A percentile compares a stretch with the other conserved stretches of the same genome.
Evolutionary conservation across 2,113 vertebrate species (phyloP).

Genomic region (Misgurnus mizolepis): DNA sequence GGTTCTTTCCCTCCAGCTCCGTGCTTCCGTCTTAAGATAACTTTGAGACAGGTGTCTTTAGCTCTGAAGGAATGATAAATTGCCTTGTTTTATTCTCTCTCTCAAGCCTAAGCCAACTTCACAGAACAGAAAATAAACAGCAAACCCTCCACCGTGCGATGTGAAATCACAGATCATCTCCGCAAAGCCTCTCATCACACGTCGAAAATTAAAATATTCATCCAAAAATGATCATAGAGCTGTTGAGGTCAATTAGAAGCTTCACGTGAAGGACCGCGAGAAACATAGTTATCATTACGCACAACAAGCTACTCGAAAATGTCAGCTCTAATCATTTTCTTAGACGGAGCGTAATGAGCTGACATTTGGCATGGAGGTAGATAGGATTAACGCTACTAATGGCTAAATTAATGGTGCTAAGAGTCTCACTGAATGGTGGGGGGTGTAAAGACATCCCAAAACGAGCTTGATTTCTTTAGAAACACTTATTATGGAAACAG

Average conservation of each 20-base stretch:
- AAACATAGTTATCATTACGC: conserved; percentile 39
- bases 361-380: conserved; percentile 59
- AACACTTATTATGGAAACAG: conserved; percentile 64
- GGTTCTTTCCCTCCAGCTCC: conserved; percentile 31
- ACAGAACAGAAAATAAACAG: conserved; percentile 43
- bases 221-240: conserved; percentile 2
- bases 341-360: conserved; percentile 36
- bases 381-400: conserved; percentile 61
- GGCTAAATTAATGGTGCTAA: conserved; percentile 68
- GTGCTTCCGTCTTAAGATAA: conserved; percentile 43
- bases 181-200: not conserved
- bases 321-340: conserved; percentile 42
- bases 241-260: conserved; percentile 13
- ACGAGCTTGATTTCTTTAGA: conserved; percentile 64
- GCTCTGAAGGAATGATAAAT: conserved; percentile 65
- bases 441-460: conserved; percentile 61
- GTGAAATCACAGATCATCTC: not conserved
- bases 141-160: not conserved
- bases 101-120: conserved; percentile 59
- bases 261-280: conserved; percentile 23
- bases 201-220: not conserved
- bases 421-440: conserved; percentile 57
- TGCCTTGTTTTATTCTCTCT: conserved; percentile 64
- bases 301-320: conserved; percentile 33
- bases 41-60: conserved; percentile 67